A percentile compares a stretch with the other conserved stretches of the same genome.
Conservation (phyloP, 1,140 invertebrate genomes). For the Asbolus verrucosus region DNA sequence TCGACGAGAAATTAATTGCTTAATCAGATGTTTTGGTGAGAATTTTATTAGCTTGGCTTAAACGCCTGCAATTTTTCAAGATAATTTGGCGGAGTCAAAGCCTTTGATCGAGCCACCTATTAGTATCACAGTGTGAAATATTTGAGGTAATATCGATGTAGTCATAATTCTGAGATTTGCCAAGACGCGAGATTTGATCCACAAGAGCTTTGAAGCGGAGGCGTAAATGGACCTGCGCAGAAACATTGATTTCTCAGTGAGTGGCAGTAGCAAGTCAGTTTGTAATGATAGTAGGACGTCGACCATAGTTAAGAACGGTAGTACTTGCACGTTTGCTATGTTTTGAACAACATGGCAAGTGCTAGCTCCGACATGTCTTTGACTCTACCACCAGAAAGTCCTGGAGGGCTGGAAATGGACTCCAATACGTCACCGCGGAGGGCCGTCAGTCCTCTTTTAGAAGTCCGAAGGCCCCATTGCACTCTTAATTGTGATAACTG, state of each 20-base stretch:
- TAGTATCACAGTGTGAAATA: not conserved
- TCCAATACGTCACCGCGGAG: conserved; percentile 71
- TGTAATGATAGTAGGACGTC: conserved; percentile 37
- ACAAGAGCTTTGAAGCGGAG: conserved; percentile 32
- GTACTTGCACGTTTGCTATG: conserved; percentile 44
- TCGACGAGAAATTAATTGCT: conserved; percentile 24
- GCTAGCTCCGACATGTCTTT: conserved; percentile 65
- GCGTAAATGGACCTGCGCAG: conserved; percentile 51
- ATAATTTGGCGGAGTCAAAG: not conserved
- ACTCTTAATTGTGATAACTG: conserved; percentile 79
- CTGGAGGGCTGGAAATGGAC: conserved; percentile 62
- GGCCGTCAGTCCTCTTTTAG: conserved; percentile 76
- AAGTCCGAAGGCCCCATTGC: conserved; percentile 77
- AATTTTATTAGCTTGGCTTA: conserved; percentile 6
- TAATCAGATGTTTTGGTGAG: conserved; percentile 4
- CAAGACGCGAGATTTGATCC: conserved; percentile 26
- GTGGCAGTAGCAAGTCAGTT: conserved; percentile 32
- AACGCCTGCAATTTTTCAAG: not conserved
- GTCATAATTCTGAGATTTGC: conserved; percentile 16
- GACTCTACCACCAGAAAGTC: conserved; percentile 64
- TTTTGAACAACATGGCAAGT: conserved; percentile 45
- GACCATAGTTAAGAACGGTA: conserved; percentile 33
- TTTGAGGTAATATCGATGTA: not conserved
- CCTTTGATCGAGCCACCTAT: too few relatives aligned
- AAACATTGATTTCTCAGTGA: conserved; percentile 57